Percentiles rank a stretch among this genome's conserved stretches.
Evolutionary conservation across 1,140 invertebrate species (phyloP).

Genomic region (Vanessa atalanta): DNA sequence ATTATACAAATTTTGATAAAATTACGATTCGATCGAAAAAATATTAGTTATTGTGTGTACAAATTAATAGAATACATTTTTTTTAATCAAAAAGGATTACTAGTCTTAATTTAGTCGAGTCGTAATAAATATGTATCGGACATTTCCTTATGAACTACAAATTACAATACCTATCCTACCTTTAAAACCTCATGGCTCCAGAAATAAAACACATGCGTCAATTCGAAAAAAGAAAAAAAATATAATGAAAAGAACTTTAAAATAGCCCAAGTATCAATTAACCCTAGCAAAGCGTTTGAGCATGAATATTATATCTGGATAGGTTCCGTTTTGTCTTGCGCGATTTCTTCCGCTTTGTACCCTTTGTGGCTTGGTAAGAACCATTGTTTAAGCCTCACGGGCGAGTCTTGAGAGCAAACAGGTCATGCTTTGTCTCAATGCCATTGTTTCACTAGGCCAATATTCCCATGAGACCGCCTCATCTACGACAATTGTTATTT

Average conservation of each 20-base stretch:
- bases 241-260: conserved; percentile 15
- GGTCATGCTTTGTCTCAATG: conserved; percentile 63
- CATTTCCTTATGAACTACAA: no score
- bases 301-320: conserved; percentile 46
- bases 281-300: conserved; percentile 38
- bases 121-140: no score
- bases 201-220: conserved; percentile 14
- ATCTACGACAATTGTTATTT: conserved; percentile 39
- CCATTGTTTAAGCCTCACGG: conserved; percentile 67
- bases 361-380: conserved; percentile 61
- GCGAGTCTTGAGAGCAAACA: conserved; percentile 65
- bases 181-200: neutral
- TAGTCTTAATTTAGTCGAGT: no score
- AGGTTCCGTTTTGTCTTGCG: conserved; percentile 55
- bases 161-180: neutral
- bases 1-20: no score
- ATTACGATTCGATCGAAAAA: no score
- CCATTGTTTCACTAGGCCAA: conserved; percentile 68
- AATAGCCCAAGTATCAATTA: conserved; percentile 38
- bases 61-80: no score
- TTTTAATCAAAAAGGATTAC: no score
- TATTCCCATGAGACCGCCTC: conserved; percentile 58
- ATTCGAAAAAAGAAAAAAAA: conserved; percentile 16
- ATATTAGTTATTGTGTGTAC: no score
- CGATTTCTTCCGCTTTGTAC: conserved; percentile 61